Base-by-base conservation (phyloP, 2,797 vertebrate genomes). In the Nyctalus aviator region DNA sequence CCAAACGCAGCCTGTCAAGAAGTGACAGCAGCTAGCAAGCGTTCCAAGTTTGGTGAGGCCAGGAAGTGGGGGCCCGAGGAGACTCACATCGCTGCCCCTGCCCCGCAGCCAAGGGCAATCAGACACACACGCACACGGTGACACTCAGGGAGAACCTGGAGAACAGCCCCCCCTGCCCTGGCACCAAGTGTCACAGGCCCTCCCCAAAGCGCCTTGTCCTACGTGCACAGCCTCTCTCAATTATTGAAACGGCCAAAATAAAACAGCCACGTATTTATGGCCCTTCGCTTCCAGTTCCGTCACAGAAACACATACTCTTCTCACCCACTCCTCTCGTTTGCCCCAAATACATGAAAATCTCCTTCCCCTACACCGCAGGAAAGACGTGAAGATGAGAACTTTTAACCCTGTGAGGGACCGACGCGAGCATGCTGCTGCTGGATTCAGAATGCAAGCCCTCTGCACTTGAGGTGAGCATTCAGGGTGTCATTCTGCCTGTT, bases 401-500 rank as follows among this genome's bases (percentile, higher is more conserved):
- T 91, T 85, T 94, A 75, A 53, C 32, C 37, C 86, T 27, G 14
- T 1, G 25, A 11, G 68, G 82, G 64, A 72, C 18, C 35, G 10
- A 72, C 73, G 57, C 35, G 15, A 91, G 57, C 78, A 14, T 2
- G 15, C 32, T 3, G 5, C 30, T 57, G 66, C 78, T 72, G 46
- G n/a, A 78, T 30, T 69, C 86, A 57, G 75, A 83, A 72, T 4
- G 71, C 44, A 35, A 73, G 62, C 77, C 37, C 44, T 21, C 66
- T 21, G 72, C 75, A 68, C 72, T 84, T 32, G 2, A 73, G 15
- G 55, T 35, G 66, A 77, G n/a, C 59, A 11, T 6, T 91, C 77
- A 32, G 64, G 94, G 85, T 37, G 86, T 72, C 89, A 12, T 55
- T 94, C 86, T 94, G 93, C 94, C 95, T 83, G 72, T 69, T 94